Evolutionary conservation across 2,113 vertebrate genomes (phyloP).

Genomic region (Catagonus wagneri): DNA sequence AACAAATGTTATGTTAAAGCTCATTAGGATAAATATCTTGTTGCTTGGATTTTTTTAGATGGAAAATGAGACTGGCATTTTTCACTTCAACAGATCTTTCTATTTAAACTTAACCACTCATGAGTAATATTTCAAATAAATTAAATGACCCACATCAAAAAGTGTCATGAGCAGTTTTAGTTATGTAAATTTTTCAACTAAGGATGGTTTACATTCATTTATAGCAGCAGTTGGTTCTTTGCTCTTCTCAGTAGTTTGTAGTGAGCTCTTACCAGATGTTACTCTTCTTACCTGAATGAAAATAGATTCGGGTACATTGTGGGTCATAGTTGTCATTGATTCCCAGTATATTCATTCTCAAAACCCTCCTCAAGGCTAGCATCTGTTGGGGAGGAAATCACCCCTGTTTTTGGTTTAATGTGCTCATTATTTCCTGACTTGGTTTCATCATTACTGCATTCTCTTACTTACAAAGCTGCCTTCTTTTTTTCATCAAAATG

Average conservation of each 20-base stretch:
- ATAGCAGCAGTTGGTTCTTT: constrained; percentile 80
- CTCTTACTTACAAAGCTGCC: neutral
- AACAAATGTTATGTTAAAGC: neutral
- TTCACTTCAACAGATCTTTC: constrained; percentile 60
- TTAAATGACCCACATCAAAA: constrained; percentile 79
- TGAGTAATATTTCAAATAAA: constrained; percentile 80
- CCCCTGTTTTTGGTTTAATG: constrained; percentile 32
- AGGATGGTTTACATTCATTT: constrained; percentile 73
- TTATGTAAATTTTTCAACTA: constrained; percentile 85
- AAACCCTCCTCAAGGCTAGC: constrained; percentile 73
- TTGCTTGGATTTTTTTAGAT: constrained; percentile 69
- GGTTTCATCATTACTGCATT: neutral
- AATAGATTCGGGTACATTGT: constrained; percentile 77
- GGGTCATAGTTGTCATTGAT: constrained; percentile 75
- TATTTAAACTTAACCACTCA: constrained; percentile 69
- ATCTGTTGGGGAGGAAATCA: constrained; percentile 74
- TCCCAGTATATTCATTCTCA: constrained; percentile 78
- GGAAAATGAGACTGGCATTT: constrained; percentile 77
- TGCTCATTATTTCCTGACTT: constrained; percentile 53
- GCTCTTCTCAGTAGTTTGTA: constrained; percentile 74
- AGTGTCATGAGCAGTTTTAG: constrained; percentile 83
- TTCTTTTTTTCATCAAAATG: constrained; percentile 10
- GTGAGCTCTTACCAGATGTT: constrained; percentile 82
- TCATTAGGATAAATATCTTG: constrained; percentile 53
- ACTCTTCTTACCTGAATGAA: constrained; percentile 83